Conservation (phyloP, 2,113 vertebrate genomes). For the Nothocercus julius region DNA sequence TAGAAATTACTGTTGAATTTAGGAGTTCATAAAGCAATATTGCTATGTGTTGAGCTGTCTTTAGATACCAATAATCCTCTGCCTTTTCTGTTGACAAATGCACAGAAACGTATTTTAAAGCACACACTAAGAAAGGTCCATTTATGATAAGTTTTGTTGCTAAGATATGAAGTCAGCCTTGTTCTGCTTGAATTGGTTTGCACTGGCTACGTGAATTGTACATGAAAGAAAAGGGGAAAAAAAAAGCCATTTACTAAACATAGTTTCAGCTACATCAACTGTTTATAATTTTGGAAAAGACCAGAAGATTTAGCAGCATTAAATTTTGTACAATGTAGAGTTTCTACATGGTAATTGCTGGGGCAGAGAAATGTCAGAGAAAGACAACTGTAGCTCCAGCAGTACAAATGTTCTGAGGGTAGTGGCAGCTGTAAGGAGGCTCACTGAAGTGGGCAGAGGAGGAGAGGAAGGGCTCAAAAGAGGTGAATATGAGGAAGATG, state of each 20-base stretch:
- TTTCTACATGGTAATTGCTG: background rate
- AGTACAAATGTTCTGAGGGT: background rate
- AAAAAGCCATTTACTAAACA: background rate
- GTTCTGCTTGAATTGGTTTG: background rate
- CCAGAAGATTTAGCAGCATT: background rate
- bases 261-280: background rate
- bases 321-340: background rate
- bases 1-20: slow-evolving; percentile 14
- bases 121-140: background rate
- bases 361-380: background rate
- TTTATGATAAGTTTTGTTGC: background rate
- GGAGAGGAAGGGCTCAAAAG: background rate
- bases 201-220: background rate
- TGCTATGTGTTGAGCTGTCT: background rate
- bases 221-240: background rate
- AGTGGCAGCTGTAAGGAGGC: background rate
- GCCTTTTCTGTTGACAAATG: background rate
- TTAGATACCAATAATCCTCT: background rate
- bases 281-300: background rate
- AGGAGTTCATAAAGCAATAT: background rate
- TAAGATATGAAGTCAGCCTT: background rate
- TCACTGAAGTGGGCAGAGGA: background rate
- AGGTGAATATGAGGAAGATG: background rate
- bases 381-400: accelerated
- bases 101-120: background rate